These are phyloP conservation scores for Progne subis DNA, from an alignment of 2,113 vertebrate genomes.

Conservation along the genomic window DNA sequence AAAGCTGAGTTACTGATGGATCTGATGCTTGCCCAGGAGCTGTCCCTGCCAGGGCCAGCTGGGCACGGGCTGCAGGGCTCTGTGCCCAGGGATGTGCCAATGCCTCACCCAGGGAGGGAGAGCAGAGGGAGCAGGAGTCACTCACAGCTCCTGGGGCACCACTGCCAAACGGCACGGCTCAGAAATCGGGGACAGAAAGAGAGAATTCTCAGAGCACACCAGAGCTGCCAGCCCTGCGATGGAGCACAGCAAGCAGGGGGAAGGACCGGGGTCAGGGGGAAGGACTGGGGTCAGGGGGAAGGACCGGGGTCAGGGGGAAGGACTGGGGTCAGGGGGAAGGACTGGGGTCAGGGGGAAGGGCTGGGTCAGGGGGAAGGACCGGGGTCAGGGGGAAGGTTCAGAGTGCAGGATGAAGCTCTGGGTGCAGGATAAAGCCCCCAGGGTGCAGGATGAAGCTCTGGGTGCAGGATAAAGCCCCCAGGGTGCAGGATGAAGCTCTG, in stretches of 20 bases:
- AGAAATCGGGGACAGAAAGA: accelerated
- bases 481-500: too few relatives aligned
- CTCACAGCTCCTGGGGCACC: not conserved
- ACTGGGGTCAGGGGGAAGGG: too few relatives aligned
- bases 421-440: not conserved
- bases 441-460: too few relatives aligned
- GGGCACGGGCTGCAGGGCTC: not conserved
- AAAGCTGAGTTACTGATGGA: not conserved
- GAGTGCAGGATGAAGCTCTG: too few relatives aligned
- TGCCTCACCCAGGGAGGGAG: not conserved
- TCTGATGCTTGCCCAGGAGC: not conserved
- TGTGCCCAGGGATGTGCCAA: not conserved
- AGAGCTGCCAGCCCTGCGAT: not conserved
- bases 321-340: too few relatives aligned
- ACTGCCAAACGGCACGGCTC: not conserved
- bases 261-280: not conserved
- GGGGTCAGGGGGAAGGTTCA: too few relatives aligned
- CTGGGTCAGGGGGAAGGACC: too few relatives aligned
- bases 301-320: too few relatives aligned
- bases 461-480: too few relatives aligned
- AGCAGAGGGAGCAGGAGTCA: not conserved
- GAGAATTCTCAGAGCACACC: accelerated
- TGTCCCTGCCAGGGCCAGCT: not conserved
- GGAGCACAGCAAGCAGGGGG: not conserved
- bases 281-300: too few relatives aligned